These are phyloP conservation scores for Hippoglossus stenolepis DNA, from an alignment of 2,113 vertebrate genomes.

Conservation along the genomic window DNA sequence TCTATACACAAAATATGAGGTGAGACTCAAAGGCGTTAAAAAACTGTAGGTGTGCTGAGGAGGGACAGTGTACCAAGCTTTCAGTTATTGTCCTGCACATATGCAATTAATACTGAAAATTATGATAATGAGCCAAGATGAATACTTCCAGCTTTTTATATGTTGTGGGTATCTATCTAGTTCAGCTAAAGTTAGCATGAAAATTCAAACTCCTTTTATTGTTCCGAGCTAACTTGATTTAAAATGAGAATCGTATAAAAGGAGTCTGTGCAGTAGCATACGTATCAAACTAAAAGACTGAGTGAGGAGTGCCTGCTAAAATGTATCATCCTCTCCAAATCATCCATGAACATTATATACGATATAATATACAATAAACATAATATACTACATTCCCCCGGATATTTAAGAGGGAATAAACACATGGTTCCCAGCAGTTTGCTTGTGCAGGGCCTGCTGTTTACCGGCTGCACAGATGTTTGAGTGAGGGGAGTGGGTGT, in stretches of 20 bases:
- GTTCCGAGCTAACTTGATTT: too few species aligned
- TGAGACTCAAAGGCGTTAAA: too few species aligned
- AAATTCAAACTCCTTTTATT: neutral
- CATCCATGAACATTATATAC: neutral
- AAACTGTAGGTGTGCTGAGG: too few species aligned
- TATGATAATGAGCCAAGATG: neutral
- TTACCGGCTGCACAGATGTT: constrained; percentile 44
- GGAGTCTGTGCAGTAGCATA: neutral
- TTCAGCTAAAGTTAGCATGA: neutral
- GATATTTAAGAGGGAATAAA: constrained; percentile 22
- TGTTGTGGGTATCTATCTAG: neutral
- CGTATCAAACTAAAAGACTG: neutral
- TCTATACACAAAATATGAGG: too few species aligned
- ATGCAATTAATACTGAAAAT: neutral
- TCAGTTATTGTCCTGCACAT: neutral
- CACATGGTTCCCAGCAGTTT: constrained; percentile 40
- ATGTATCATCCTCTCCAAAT: neutral
- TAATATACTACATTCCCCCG: neutral
- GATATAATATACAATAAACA: neutral
- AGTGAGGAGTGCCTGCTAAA: neutral
- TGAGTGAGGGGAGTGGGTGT: constrained; percentile 7
- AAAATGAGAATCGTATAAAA: neutral
- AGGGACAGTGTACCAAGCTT: neutral
- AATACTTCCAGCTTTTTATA: neutral
- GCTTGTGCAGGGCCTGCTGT: constrained; percentile 19